These are phyloP conservation scores for Cotesia chilonis DNA, from an alignment of 1,140 invertebrate genomes.

Conservation along the genomic window DNA sequence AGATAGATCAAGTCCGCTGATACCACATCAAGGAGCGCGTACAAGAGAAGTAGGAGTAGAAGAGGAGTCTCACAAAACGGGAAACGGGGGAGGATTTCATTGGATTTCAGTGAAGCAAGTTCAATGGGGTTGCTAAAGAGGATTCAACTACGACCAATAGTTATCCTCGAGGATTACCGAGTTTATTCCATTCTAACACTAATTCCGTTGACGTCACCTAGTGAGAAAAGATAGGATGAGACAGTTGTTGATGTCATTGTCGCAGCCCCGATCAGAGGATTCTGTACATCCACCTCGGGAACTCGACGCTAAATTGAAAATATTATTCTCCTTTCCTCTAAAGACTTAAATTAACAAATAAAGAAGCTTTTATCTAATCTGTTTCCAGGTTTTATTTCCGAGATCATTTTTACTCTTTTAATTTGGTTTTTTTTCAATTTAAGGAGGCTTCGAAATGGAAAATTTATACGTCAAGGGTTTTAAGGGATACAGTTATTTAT, in stretches of 20 bases:
- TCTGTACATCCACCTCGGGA: not conserved
- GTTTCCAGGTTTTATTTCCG: too few relatives aligned
- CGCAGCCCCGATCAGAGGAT: too few relatives aligned
- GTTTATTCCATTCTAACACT: constrained; percentile 27
- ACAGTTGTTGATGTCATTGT: not conserved
- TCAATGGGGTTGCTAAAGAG: constrained; percentile 22
- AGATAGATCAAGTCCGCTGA: not conserved
- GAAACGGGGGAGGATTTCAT: not conserved
- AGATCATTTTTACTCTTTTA: too few relatives aligned
- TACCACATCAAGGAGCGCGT: constrained; percentile 20
- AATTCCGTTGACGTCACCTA: constrained; percentile 24
- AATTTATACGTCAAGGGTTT: too few relatives aligned
- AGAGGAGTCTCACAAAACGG: too few relatives aligned
- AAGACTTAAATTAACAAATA: too few relatives aligned
- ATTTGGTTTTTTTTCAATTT: too few relatives aligned
- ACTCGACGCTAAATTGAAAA: constrained; percentile 14
- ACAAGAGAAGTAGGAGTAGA: too few relatives aligned
- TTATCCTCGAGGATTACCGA: constrained; percentile 24
- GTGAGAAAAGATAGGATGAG: constrained; percentile 14
- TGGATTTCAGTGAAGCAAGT: constrained; percentile 13
- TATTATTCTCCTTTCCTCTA: not conserved
- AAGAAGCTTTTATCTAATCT: too few relatives aligned
- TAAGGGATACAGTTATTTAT: too few relatives aligned
- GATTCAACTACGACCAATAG: constrained; percentile 26
- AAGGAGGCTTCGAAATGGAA: too few relatives aligned